Evolutionary conservation across 2,113 vertebrate genomes (phyloP).

Genomic region (Aldabrachelys gigantea): DNA sequence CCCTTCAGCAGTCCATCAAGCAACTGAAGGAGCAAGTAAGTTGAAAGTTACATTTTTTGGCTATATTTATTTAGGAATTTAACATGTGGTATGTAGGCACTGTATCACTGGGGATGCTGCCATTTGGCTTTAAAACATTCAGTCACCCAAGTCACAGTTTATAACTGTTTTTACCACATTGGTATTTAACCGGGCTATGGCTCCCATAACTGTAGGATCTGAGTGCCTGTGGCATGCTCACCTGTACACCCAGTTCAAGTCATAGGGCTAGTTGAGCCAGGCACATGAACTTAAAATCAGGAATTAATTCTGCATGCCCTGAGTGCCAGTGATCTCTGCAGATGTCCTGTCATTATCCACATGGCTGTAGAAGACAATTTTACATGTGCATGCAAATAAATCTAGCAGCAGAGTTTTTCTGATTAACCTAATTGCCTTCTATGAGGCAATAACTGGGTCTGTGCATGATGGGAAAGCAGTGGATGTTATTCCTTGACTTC

Average conservation of each 20-base stretch:
- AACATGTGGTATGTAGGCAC: not conserved
- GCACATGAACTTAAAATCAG: not conserved
- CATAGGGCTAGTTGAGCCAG: not conserved
- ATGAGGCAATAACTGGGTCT: no score
- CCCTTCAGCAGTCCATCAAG: conserved; percentile 93
- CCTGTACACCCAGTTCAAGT: not conserved
- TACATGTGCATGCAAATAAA: not conserved
- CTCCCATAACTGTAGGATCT: not conserved
- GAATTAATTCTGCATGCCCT: not conserved
- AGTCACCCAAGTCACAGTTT: no score
- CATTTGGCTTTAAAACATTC: fast-evolving
- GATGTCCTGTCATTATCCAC: not conserved
- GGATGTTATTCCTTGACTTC: no score
- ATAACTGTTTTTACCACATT: not conserved
- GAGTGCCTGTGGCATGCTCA: not conserved
- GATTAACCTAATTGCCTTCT: no score
- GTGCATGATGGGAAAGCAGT: no score
- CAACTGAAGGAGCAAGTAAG: conserved; percentile 92
- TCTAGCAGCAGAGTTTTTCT: not conserved
- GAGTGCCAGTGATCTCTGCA: not conserved
- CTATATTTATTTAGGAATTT: not conserved
- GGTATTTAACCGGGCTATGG: not conserved
- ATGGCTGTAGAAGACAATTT: not conserved
- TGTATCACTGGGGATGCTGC: not conserved
- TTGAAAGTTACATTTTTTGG: not conserved